Conservation (phyloP, 2,797 vertebrate genomes). For the Microctenopoma lineatum region DNA sequence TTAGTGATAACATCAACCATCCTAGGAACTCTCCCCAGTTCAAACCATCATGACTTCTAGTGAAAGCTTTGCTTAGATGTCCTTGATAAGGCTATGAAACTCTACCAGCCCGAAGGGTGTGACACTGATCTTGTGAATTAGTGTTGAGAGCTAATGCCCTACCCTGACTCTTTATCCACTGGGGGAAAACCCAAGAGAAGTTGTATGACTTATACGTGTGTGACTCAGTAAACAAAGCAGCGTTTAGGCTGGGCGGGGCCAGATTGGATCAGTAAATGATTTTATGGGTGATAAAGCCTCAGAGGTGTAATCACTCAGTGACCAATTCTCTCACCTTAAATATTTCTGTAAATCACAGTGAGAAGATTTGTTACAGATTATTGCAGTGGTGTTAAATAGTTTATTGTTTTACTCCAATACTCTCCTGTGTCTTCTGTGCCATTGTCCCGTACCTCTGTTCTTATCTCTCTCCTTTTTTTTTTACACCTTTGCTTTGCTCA, state of each 20-base stretch:
- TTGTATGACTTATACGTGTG: conserved; percentile 33
- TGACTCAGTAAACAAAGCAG: conserved; percentile 24
- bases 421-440: not conserved
- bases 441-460: not conserved
- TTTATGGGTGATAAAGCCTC: conserved; percentile 20
- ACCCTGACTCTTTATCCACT: conserved; percentile 7
- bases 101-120: conserved; percentile 44
- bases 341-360: not conserved
- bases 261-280: conserved; percentile 19
- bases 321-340: conserved; percentile 15
- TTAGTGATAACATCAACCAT: conserved; percentile 17
- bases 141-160: conserved; percentile 41
- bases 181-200: conserved; percentile 39
- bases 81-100: conserved; percentile 38
- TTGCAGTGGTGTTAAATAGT: not conserved
- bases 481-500: not conserved
- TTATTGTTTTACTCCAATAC: not conserved
- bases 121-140: conserved; percentile 44
- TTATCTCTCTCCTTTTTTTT: not conserved
- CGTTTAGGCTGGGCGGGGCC: conserved; percentile 16
- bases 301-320: conserved; percentile 16
- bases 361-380: conserved; percentile 2
- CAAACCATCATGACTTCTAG: conserved; percentile 4
- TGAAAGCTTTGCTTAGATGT: conserved; percentile 34
- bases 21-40: not conserved